phyloP scores from a whole-genome alignment of 2,888 invertebrate species.

The Athetis lepigone region DNA sequence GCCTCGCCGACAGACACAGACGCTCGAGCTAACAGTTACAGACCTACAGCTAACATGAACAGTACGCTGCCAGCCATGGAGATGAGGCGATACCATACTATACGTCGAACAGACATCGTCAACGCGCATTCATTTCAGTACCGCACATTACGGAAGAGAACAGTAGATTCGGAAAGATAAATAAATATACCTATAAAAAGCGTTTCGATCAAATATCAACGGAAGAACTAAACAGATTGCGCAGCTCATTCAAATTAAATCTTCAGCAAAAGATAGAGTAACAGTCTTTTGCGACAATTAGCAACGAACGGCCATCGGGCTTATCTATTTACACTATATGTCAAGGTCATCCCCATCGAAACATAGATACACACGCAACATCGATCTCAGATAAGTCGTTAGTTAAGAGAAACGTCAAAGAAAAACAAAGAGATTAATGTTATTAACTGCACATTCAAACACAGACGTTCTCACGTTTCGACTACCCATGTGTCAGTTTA shows the following conservation, averaged over 20 bases:
- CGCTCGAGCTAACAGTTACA: conserved; percentile 89
- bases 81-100: conserved; percentile 88
- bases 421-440: conserved; percentile 89
- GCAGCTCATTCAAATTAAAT: conserved; percentile 91
- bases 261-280: conserved; percentile 89
- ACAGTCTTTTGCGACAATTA: conserved; percentile 90
- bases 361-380: conserved; percentile 91
- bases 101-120: conserved; percentile 87
- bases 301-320: conserved; percentile 91
- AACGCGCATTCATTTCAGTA: conserved; percentile 89
- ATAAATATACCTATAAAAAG: conserved; percentile 90
- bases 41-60: conserved; percentile 88
- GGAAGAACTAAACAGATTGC: conserved; percentile 90
- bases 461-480: conserved; percentile 90
- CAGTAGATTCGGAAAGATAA: conserved; percentile 89
- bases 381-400: conserved; percentile 89
- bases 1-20: conserved; percentile 84
- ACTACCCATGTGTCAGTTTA: conserved; percentile 89
- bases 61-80: conserved; percentile 89
- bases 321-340: conserved; percentile 89
- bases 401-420: conserved; percentile 90
- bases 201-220: conserved; percentile 87
- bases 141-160: conserved; percentile 88
- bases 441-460: conserved; percentile 90
- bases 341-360: conserved; percentile 89